Percentiles rank a stretch among this genome's conserved stretches.
Evolutionary conservation across 2,113 vertebrate genomes (phyloP).

Genomic region (Sander lucioperca): DNA sequence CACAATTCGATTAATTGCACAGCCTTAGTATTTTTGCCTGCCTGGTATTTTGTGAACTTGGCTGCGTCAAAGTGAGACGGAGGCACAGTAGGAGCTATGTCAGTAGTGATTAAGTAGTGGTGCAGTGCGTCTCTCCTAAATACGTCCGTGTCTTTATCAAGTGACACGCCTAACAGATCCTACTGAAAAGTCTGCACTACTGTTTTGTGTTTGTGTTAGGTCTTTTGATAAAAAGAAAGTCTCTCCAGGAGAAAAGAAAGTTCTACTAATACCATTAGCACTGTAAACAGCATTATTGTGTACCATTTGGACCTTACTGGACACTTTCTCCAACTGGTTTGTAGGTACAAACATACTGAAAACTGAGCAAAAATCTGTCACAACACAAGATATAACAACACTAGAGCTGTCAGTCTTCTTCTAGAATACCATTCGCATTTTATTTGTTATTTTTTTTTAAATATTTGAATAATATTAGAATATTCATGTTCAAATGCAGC

Average conservation of each 20-base stretch:
- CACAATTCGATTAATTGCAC: too few relatives aligned
- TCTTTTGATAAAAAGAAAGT: background rate
- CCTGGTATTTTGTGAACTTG: conserved; percentile 6
- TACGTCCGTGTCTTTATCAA: background rate
- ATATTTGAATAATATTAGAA: too few relatives aligned
- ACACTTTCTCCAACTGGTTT: background rate
- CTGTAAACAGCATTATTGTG: background rate
- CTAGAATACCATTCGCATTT: too few relatives aligned
- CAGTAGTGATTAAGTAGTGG: conserved; percentile 15
- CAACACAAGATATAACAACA: background rate
- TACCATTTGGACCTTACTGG: background rate
- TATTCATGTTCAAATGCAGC: too few relatives aligned
- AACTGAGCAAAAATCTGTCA: background rate
- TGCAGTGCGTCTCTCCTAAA: conserved; percentile 12
- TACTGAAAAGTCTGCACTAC: background rate
- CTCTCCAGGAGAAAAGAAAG: background rate
- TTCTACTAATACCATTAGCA: background rate
- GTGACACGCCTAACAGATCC: background rate
- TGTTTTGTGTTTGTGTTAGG: background rate
- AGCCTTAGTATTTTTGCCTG: background rate
- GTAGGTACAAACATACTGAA: background rate
- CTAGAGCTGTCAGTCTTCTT: too few relatives aligned
- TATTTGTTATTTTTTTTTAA: too few relatives aligned
- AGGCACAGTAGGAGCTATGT: conserved; percentile 26
- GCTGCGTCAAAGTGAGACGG: conserved; percentile 3